Percentiles rank a stretch among this genome's conserved stretches.
phyloP scores from a whole-genome alignment of 2,888 invertebrate genomes.

The Gastracanthus pulcherrimus region DNA sequence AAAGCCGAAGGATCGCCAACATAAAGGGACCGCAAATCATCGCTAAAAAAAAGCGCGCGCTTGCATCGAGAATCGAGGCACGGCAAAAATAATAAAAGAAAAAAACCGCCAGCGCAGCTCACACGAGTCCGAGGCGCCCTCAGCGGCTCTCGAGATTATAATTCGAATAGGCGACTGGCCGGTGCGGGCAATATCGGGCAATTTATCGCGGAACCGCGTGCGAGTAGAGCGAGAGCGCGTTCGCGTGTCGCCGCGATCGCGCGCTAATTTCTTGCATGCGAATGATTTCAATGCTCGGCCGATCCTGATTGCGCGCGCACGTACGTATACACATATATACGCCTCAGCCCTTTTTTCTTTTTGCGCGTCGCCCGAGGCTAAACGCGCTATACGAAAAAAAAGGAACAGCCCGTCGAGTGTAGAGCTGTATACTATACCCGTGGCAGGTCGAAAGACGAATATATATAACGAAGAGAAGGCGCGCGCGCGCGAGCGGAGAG shows the following conservation, averaged over 20 bases:
- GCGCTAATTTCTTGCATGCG: conserved; percentile 51
- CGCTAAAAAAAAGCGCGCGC: no score
- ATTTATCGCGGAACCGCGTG: conserved; percentile 47
- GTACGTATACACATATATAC: neutral
- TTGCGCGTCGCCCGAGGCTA: neutral
- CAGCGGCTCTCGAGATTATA: conserved; percentile 34
- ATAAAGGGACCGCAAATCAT: no score
- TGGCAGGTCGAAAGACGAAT: no score
- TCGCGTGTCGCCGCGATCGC: neutral
- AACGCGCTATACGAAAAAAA: no score
- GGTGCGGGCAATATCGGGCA: conserved; percentile 13
- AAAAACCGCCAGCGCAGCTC: neutral
- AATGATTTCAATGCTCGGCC: conserved; percentile 24
- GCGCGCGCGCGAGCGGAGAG: no score
- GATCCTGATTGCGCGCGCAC: neutral
- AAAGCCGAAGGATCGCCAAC: no score
- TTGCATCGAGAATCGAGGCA: no score
- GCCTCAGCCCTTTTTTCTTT: neutral
- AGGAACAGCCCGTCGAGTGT: no score
- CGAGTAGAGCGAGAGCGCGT: no score
- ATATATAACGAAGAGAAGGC: no score
- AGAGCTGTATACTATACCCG: no score
- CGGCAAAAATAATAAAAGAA: neutral
- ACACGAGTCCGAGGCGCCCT: conserved; percentile 2
- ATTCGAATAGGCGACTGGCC: conserved; percentile 39